Evolutionary conservation across 2,113 vertebrate species (phyloP), one percentile per base, ranked within the genome.

Genomic region (Thalassarche chlororhynchos): DNA sequence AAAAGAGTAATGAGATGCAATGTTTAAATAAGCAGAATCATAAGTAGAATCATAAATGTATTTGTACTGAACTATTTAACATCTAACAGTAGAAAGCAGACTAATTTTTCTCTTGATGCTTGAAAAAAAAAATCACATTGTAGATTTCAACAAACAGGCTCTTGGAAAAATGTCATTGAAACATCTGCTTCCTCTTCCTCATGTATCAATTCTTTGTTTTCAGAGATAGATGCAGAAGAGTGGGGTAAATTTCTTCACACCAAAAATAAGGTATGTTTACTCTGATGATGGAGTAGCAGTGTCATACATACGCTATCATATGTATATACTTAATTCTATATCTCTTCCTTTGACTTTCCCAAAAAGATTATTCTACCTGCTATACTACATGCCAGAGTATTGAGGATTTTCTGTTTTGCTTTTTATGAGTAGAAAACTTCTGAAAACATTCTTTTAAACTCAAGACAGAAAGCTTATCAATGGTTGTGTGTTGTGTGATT

Each of bases 221-320:
- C 97, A 99, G 99, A 99, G 85, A 98, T 99, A 57, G 99, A 99
- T 86, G 98, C 99, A 88, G 99, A 99, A 92, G 99, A 99, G 96
- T 99, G 99, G 99, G 99, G 99, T 72, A 99, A 99, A 98, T 99
- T 99, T 96, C 98, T 99, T 87, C 99, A 99, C 98, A 99, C 99
- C 86, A 99, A 99, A 98, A 99, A 99, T 98, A 99, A 99, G 99
- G 99, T 99, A 99, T 32, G 93, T 81, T 75, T 87, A 74, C 9
- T 71, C 4, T 64, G 18, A 31, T 62, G 42, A 40, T 66, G 26
- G 51, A 87, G n/a, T 58, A 83, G 28, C 29, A 38, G n/a, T 38
- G 47, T 85, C 66, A 13, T 76, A 79, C 82, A 40, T 76, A 40
- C 3, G 2, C 40, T 82, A 8, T 64, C 6, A 12, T 44, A 13